A percentile compares a stretch with the other conserved stretches of the same genome.
Evolutionary conservation across 1,140 invertebrate species (phyloP).

Genomic region (Drosophila arawakana): DNA sequence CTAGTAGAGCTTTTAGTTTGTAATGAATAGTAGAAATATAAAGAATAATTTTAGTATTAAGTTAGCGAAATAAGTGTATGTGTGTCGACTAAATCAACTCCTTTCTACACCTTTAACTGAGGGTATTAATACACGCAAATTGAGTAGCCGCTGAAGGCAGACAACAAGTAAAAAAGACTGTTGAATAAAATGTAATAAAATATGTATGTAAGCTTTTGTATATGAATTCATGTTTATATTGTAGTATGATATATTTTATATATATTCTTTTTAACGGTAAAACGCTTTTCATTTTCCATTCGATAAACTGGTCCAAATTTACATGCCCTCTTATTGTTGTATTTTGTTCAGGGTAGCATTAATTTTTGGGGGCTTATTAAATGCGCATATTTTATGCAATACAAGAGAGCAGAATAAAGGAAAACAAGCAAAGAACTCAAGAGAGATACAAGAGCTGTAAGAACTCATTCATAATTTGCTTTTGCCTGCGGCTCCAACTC

Average conservation of each 20-base stretch:
- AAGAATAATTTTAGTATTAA: too few species aligned
- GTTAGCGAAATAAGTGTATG: too few species aligned
- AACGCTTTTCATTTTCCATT: slow-evolving; percentile 40
- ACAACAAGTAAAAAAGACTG: slow-evolving; percentile 44
- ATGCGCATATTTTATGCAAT: slow-evolving; percentile 80
- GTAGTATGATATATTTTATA: slow-evolving; percentile 58
- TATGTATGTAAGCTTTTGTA: neutral
- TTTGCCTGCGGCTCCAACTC: slow-evolving; percentile 27
- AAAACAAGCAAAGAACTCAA: slow-evolving; percentile 3
- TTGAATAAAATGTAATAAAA: slow-evolving; percentile 23
- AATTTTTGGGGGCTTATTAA: slow-evolving; percentile 71
- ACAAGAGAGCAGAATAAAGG: slow-evolving; percentile 2
- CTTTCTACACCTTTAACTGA: neutral
- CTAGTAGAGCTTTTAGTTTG: too few species aligned
- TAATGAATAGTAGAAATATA: too few species aligned
- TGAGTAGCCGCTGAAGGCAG: slow-evolving; percentile 49
- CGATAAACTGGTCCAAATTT: slow-evolving; percentile 43
- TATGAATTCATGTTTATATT: slow-evolving; percentile 1
- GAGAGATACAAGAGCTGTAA: slow-evolving; percentile 30
- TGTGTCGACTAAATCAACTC: too few species aligned
- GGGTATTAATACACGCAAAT: slow-evolving; percentile 51
- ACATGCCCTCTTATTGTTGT: slow-evolving; percentile 47
- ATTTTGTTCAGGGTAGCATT: slow-evolving; percentile 36
- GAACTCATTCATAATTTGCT: slow-evolving; percentile 55
- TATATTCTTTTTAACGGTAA: slow-evolving; percentile 46